Base-by-base conservation (phyloP, 2,888 invertebrate species). In the Tipula confusa region DNA sequence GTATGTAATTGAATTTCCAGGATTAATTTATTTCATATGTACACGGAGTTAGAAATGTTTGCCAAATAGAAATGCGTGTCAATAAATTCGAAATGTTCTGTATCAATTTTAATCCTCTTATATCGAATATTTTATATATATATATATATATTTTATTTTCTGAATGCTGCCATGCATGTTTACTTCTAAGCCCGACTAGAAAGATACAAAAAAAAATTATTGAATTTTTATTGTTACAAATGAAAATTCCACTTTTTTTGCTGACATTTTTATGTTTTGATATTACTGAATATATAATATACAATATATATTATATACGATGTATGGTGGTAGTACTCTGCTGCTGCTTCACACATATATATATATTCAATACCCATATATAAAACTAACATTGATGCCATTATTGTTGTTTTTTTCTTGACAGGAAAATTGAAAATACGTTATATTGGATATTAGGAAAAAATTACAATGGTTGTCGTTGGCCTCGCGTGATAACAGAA, bases 401-500 rank as follows among this genome's bases (percentile, higher is more conserved):
- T 24, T 64, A 24, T 64, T 64, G 64, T 18, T 9, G 18, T 24
- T 7, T 24, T 64, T 64, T 64, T 64, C 64, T 64, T 64, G 64
- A 64, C 64, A 64, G 24, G 64, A 64, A 64, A 64, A 64, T 64
- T 64, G 64, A 64, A 64, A 64, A 64, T 64, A 64, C 64, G 64
- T 64, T 64, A 64, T 24, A 64, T 64, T 64, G 64, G 64, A 24
- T 24, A 64, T 24, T 24, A 64, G 18, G 24, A 64, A 43, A 64
- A 64, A 64, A 64, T 64, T 64, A 64, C 64, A 64, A 64, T 64
- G 64, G 64, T 24, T 64, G 64, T 64, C 64, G 24, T 64, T 64
- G 64, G 64, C 24, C 64, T 64, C 64, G 64, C 64, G 64, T 64
- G 64, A 64, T 64, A 64, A 64, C 64, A 64, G 13, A 64, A 64